phyloP scores from a whole-genome alignment of 2,797 vertebrate species.

The Cossypha niveicapilla region DNA sequence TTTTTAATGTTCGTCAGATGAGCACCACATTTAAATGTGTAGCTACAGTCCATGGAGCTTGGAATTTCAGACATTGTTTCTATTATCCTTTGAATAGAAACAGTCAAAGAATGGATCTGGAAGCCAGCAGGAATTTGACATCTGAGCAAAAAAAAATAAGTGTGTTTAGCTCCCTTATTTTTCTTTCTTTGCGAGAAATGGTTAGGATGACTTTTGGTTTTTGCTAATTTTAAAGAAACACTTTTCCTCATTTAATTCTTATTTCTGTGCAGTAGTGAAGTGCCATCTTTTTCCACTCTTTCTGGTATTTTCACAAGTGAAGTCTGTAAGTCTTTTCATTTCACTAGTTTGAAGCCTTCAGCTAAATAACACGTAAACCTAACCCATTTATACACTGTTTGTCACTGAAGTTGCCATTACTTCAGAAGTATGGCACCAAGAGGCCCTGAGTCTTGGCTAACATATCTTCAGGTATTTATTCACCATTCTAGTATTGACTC shows the following conservation, averaged over 20 bases:
- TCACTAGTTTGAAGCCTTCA: neutral
- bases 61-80: slow-evolving; percentile 51
- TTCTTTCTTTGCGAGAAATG: neutral
- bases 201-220: neutral
- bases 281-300: neutral
- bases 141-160: slow-evolving; percentile 40
- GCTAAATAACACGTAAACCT: neutral
- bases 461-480: neutral
- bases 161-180: neutral
- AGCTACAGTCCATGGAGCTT: slow-evolving; percentile 4
- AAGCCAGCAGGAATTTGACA: slow-evolving; percentile 56
- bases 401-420: neutral
- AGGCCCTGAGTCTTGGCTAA: neutral
- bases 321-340: neutral
- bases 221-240: neutral
- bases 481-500: neutral
- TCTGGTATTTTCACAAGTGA: neutral
- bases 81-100: slow-evolving; percentile 50
- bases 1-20: neutral
- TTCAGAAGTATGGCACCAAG: neutral
- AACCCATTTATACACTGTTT: neutral
- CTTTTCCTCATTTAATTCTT: neutral
- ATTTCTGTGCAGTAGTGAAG: neutral
- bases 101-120: slow-evolving; percentile 41
- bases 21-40: neutral